A percentile compares a stretch with the other conserved stretches of the same genome.
phyloP scores from a whole-genome alignment of 2,797 vertebrate genomes.

The Microcaecilia unicolor region DNA sequence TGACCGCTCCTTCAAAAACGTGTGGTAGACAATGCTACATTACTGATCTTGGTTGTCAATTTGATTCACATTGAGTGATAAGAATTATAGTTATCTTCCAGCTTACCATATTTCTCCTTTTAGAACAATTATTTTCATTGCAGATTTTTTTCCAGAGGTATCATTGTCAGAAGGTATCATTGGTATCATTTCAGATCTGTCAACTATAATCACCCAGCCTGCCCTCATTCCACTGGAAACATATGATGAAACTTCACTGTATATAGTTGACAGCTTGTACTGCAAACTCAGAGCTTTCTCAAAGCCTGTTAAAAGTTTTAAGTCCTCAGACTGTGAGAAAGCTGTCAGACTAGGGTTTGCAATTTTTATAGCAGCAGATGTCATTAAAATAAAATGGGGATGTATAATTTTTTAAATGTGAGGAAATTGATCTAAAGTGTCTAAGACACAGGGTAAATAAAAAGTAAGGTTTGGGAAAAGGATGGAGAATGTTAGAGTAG shows the following conservation, averaged over 20 bases:
- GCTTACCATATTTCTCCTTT: no score
- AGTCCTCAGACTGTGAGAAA: constrained; percentile 30
- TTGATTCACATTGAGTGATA: no score
- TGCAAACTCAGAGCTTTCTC: constrained; percentile 38
- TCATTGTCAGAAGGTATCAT: constrained; percentile 27
- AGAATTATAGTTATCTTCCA: no score
- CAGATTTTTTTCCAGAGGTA: constrained; percentile 11
- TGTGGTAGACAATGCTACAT: no score
- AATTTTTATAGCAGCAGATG: constrained; percentile 48
- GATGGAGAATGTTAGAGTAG: no score
- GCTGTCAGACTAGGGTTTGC: constrained; percentile 35
- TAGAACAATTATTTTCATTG: no score
- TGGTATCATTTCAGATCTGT: constrained; percentile 47
- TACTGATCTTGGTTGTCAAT: no score
- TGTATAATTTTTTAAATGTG: constrained; percentile 35
- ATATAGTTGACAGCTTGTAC: constrained; percentile 41
- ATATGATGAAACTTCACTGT: constrained; percentile 49
- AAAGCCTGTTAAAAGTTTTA: constrained; percentile 42
- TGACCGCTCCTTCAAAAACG: no score
- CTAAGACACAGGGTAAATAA: constrained; percentile 3
- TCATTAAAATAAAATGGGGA: constrained; percentile 46
- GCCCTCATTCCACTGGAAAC: constrained; percentile 38
- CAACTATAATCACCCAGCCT: constrained; percentile 53
- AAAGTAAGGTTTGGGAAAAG: constrained; percentile 15
- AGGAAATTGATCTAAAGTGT: no score